A percentile compares a stretch with the other conserved stretches of the same genome.
Conservation (phyloP, 2,888 invertebrate genomes). For the Eulithis testata region DNA sequence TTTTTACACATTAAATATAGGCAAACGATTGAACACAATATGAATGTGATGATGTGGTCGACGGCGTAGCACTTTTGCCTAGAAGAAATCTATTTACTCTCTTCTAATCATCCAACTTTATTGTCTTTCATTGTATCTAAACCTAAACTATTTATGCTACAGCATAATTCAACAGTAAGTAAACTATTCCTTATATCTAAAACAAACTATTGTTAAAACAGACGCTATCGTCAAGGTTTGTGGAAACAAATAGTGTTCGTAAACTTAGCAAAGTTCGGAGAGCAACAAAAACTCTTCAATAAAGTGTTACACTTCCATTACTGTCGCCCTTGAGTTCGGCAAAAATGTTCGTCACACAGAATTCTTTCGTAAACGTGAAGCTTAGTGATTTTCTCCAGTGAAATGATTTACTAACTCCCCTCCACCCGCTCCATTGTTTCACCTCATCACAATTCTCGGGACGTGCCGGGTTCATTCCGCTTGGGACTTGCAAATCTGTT, state of each 20-base stretch:
- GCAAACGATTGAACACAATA: too few species aligned
- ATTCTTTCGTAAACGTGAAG: conserved; percentile 48
- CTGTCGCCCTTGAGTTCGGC: conserved; percentile 18
- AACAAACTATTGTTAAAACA: neutral
- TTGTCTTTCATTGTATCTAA: too few species aligned
- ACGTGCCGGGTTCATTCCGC: conserved; percentile 48
- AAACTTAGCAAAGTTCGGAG: neutral
- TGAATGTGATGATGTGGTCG: neutral
- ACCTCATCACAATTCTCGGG: conserved; percentile 65
- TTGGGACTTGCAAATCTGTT: conserved; percentile 37
- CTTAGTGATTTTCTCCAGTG: conserved; percentile 61
- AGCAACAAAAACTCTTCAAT: conserved; percentile 8
- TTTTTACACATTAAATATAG: too few species aligned
- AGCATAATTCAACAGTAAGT: too few species aligned
- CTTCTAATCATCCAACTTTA: too few species aligned
- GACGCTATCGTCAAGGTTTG: neutral
- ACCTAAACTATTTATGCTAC: too few species aligned
- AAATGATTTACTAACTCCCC: conserved; percentile 64
- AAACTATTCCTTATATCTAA: too few species aligned
- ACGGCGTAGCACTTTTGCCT: too few species aligned
- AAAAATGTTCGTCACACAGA: conserved; percentile 33
- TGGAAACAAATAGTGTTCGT: neutral
- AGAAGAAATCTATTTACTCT: too few species aligned
- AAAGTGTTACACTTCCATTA: conserved; percentile 23
- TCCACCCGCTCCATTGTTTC: conserved; percentile 58